Base-by-base conservation (phyloP, 2,797 vertebrate genomes). In the Karalla daura region DNA sequence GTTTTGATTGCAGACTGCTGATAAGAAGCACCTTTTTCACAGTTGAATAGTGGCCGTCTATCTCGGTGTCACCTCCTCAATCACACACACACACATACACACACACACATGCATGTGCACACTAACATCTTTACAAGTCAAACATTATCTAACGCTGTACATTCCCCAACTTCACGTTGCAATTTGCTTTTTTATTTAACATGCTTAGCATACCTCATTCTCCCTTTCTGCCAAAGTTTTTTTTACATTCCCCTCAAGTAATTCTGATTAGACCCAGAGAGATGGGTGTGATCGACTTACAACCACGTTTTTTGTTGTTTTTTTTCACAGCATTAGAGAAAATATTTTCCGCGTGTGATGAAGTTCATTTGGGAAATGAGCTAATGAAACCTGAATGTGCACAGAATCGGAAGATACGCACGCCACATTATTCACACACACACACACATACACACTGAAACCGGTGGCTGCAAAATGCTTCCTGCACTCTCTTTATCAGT, bases 21-120 rank as follows among this genome's bases (percentile, higher is more conserved):
- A 90, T 90, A 90, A 88, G 63, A 65, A 66, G 40, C 39, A 80
- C 77, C 71, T 78, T 85, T 87, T 86, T 86, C 79, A 86, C 76
- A 71, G 80, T 61, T 79, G 61, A 85, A 85, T 85, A 80, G 68
- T 46, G 72, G 27, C 41, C 41, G 18, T 53, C 80, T 72, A 68
- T 62, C 62, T 78, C 64, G 39, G 62, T 47, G 55, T 78, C 71
- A 75, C 47, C 23, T 60, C 40, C 25, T 25, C 45, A 36, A 36
- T 4, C 37, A 46, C 33, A 40, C 55, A 52, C 21, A 12, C 18
- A 25, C 24, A 27, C 30, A 47, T 24, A 24, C 25, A 62, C 20
- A 35, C 47, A 77, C 27, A 41, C 51, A 9, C 10, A 9, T 30
- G 10, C 41, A 59, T 18, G 37, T 39, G 28, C 24, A 36, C 20